Evolutionary conservation across 2,888 invertebrate species (phyloP), one percentile per base, ranked within the genome.

Genomic region (Drosophila fulvimacula): DNA sequence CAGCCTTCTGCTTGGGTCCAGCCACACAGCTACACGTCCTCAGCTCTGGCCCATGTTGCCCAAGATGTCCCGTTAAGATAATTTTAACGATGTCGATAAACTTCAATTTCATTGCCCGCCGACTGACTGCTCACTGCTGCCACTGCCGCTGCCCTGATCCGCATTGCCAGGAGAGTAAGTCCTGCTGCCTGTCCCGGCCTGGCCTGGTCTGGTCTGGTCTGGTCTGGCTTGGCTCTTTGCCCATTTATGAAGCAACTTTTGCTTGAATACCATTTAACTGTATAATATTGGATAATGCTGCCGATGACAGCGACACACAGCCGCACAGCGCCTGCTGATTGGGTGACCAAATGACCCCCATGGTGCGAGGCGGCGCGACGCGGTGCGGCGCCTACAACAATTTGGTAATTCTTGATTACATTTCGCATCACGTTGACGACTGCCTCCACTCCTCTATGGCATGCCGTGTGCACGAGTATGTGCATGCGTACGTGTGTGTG

Each of bases 81-180:
- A 84, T 84, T 84, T 84, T 84, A 84, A 84, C 88, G 83, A 89
- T 87, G 88, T 87, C 83, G 83, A 84, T 84, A 84, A 84, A 84
- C 89, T 84, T 89, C 89, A 84, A 84, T 87, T 84, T 87, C 88
- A 89, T 87, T 89, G 87, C 83, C 46, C 63, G 61, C 74, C 63
- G 72, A 72, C 77, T 68, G 68, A 62, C 67, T 73, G 60, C 44
- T 30, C 41, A n/a, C 27, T 21, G 34, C 49, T 44, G 39, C 17
- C 9, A 6, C 44, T 46, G 48, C 51, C n/a, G 32, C 49, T 34
- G 51, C 10, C 17, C 52, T 42, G 60, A 69, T 56, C 66, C 66
- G 66, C 34, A 36, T 48, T 39, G 46, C 55, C 46, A 34, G 39
- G 27, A 34, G 32, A 62, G 56, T n/a, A n/a, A 21, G 60, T 52